Base-by-base conservation (phyloP, 2,888 invertebrate genomes). In the Drosophila kokeensis region DNA sequence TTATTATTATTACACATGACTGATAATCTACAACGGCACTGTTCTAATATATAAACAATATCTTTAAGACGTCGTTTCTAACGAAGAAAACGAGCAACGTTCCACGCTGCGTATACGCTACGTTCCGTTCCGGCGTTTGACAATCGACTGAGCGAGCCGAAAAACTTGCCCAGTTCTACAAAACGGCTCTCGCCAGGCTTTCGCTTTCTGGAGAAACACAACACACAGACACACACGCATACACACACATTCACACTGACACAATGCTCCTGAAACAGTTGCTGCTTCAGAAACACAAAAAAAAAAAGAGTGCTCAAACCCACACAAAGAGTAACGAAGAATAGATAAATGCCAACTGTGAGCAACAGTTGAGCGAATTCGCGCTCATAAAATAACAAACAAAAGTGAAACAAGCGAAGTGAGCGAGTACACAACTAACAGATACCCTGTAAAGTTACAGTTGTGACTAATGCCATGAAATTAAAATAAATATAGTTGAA, bases 151-250 rank as follows among this genome's bases (percentile, higher is more conserved):
- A 84, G 73, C 82, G 27, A 45, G 49, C 62, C 59, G 13, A 36
- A 30, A 45, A 45, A 48, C 32, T 45, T 36, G 65, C 4, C 42
- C 24, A 34, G 57, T 58, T 71, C 61, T 61, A 49, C 27, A 40
- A 8, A 7, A 30, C 30, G 15, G n/a, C 13, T 66, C 83, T 57
- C 68, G 40, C 42, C 21, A 57, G 81, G 83, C 79, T 73, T 82
- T 85, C 83, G 81, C 63, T 83, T 83, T 87, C 86, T 85, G 88
- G 77, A 80, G 81, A 87, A 79, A 69, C 57, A n/a, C 27, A 49
- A 30, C 30, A 27, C 45, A 13, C 42, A n/a, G n/a, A 21, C 13
- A 45, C 55, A 21, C 55, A 18, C 11, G 1, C 32, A 49, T 29
- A 30, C 52, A 57, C 30, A 57, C 57, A 18, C 24, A 7, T n/a